phyloP scores from a whole-genome alignment of 2,888 invertebrate species.

The Drosophila paramelanica region DNA sequence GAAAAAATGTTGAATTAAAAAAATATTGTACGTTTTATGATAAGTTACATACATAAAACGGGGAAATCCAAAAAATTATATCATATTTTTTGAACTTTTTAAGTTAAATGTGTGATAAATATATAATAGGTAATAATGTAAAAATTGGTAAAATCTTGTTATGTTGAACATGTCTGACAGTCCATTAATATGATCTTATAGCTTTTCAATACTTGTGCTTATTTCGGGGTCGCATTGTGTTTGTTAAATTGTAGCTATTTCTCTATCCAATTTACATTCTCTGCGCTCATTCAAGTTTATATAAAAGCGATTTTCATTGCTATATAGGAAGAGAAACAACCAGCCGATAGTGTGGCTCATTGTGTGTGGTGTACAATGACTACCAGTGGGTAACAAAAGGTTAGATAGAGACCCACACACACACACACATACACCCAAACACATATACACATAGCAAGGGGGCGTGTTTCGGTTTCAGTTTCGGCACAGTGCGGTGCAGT shows the following conservation, averaged over 20 bases:
- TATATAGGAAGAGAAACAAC: constrained; percentile 42
- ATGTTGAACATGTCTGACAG: not conserved
- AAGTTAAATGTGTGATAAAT: no score
- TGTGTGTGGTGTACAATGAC: constrained; percentile 65
- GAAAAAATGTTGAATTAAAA: no score
- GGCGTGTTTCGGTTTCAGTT: constrained; percentile 65
- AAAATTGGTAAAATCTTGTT: no score
- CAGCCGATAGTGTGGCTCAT: constrained; percentile 62
- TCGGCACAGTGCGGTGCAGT: constrained; percentile 10
- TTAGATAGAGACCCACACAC: constrained; percentile 52
- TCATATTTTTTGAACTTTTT: no score
- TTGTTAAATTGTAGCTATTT: constrained; percentile 28
- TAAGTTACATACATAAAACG: no score
- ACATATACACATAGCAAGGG: constrained; percentile 27
- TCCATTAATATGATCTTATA: not conserved
- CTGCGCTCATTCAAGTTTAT: constrained; percentile 66
- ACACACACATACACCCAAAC: constrained; percentile 25
- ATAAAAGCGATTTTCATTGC: constrained; percentile 69
- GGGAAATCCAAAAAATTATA: no score
- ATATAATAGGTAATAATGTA: no score
- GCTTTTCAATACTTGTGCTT: not conserved
- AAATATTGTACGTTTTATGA: no score
- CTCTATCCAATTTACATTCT: constrained; percentile 46
- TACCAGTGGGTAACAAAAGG: constrained; percentile 77
- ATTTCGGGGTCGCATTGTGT: not conserved